Conservation (phyloP, 2,797 vertebrate genomes). For the Bovichtus variegatus region DNA sequence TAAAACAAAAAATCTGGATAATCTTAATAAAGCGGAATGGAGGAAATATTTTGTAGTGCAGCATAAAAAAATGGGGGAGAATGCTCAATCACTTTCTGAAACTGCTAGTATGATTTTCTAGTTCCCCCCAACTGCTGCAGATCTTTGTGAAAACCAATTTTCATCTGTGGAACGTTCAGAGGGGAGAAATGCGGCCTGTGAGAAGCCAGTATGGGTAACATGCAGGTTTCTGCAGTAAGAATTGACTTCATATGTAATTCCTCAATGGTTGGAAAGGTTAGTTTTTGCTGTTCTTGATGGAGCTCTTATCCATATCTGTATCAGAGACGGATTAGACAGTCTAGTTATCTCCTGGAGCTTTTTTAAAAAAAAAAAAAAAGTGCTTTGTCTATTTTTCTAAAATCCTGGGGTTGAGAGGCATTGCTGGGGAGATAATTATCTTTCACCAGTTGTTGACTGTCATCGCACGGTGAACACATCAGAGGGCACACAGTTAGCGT, state of each 20-base stretch:
- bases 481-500: slow-evolving; percentile 30
- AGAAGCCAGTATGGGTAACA: not conserved
- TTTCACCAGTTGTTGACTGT: slow-evolving; percentile 35
- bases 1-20: not conserved
- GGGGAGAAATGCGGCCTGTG: not conserved
- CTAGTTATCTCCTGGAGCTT: not conserved
- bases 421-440: slow-evolving; percentile 42
- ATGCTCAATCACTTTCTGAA: slow-evolving; percentile 7
- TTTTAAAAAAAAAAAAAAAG: too few species aligned
- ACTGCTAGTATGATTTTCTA: slow-evolving; percentile 11
- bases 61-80: not conserved
- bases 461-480: slow-evolving; percentile 41
- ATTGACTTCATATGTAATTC: not conserved
- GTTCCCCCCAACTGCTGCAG: not conserved
- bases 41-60: not conserved
- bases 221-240: not conserved
- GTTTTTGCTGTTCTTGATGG: not conserved
- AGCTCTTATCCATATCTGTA: slow-evolving; percentile 2
- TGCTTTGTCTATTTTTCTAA: slow-evolving; percentile 1
- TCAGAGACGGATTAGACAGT: not conserved
- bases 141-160: slow-evolving; percentile 40
- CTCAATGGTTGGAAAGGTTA: not conserved
- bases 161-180: not conserved
- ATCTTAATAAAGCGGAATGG: too few species aligned
- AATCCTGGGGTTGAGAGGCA: slow-evolving; percentile 4